Conservation (phyloP, 2,113 vertebrate species). For the Megalops atlanticus region DNA sequence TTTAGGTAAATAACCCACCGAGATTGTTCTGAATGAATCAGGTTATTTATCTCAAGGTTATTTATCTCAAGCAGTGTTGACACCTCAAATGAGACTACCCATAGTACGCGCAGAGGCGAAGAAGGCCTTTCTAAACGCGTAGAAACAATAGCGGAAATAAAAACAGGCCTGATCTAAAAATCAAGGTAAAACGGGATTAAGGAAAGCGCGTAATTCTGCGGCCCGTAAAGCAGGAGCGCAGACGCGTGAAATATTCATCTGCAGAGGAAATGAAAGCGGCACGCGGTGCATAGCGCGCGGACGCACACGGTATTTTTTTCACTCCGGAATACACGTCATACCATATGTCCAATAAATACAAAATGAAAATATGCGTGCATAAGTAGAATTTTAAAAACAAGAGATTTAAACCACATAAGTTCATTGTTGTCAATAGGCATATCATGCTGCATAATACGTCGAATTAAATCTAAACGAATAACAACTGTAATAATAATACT, state of each 20-base stretch:
- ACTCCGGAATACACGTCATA: no score
- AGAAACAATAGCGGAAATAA: no score
- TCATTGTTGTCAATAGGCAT: no score
- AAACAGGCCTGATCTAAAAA: background rate
- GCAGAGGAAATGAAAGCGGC: background rate
- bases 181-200: no score
- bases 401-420: no score
- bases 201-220: no score
- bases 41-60: constrained; percentile 51
- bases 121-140: constrained; percentile 32
- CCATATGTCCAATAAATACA: no score
- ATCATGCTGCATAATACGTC: background rate
- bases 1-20: constrained; percentile 12
- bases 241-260: background rate
- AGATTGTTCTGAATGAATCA: constrained; percentile 61
- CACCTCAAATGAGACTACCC: background rate
- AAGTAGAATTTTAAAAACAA: background rate
- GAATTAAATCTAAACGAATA: no score
- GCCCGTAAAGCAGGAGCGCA: background rate
- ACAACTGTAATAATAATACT: no score
- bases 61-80: constrained; percentile 20
- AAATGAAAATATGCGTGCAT: background rate
- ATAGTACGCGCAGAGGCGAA: constrained; percentile 4
- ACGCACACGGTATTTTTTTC: no score
- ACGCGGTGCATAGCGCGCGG: no score